Evolutionary conservation across 2,888 invertebrate genomes (phyloP).

Genomic region (Esperia sulphurella): DNA sequence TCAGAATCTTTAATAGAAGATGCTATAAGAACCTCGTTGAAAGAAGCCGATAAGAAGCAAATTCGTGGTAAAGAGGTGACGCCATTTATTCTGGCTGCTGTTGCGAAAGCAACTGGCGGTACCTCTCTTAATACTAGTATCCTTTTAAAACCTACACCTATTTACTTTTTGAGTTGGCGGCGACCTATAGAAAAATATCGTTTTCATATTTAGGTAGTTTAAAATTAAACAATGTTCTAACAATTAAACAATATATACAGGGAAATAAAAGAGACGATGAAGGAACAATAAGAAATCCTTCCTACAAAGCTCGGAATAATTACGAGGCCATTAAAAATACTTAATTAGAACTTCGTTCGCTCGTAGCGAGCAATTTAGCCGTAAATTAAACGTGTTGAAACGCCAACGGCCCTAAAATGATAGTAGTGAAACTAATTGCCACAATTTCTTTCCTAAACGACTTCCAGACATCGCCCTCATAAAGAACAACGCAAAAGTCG

Average conservation of each 20-base stretch:
- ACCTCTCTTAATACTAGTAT: conserved; percentile 92
- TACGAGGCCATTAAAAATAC: conserved; percentile 39
- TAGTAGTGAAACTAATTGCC: conserved; percentile 49
- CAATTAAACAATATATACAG: not conserved
- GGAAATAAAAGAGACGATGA: not conserved
- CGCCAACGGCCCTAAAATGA: conserved; percentile 44
- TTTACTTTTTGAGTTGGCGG: no score
- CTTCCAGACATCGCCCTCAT: conserved; percentile 91
- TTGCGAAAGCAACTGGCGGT: conserved; percentile 89
- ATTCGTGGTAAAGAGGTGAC: conserved; percentile 94
- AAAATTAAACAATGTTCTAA: no score
- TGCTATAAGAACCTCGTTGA: conserved; percentile 85
- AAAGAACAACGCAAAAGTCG: conserved; percentile 94
- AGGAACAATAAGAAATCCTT: not conserved
- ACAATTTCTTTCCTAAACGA: conserved; percentile 60
- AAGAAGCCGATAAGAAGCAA: conserved; percentile 77
- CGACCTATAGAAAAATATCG: no score
- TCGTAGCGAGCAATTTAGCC: conserved; percentile 35
- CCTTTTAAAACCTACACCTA: conserved; percentile 70
- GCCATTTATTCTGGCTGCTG: conserved; percentile 90
- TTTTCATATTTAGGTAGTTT: no score
- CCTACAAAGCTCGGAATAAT: conserved; percentile 20
- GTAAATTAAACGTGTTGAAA: conserved; percentile 51
- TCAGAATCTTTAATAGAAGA: conserved; percentile 79
- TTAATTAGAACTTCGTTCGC: conserved; percentile 39